A percentile compares a stretch with the other conserved stretches of the same genome.
Evolutionary conservation across 2,888 invertebrate genomes (phyloP).

Genomic region (Acanthosoma haemorrhoidale): DNA sequence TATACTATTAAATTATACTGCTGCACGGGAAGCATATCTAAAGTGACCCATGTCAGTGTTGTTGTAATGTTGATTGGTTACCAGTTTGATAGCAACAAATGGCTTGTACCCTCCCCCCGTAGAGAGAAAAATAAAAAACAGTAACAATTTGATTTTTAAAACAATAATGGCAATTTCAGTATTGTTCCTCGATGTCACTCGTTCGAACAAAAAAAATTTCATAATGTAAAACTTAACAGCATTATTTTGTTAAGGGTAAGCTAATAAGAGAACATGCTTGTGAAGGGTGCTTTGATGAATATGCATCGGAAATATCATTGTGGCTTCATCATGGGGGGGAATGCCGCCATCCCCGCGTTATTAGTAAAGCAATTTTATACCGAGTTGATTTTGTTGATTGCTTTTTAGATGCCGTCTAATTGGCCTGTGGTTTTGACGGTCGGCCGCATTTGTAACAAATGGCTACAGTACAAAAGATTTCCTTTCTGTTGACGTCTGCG

Average conservation of each 20-base stretch:
- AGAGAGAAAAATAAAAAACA: too few relatives aligned
- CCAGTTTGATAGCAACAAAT: too few relatives aligned
- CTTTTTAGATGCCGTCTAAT: conserved; percentile 21
- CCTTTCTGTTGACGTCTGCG: not conserved
- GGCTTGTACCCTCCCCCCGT: too few relatives aligned
- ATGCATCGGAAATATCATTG: conserved; percentile 26
- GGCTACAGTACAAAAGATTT: not conserved
- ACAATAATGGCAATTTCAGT: too few relatives aligned
- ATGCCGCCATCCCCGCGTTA: conserved; percentile 12
- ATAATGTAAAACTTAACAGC: not conserved
- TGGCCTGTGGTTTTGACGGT: not conserved
- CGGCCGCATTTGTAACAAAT: not conserved
- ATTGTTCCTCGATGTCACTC: too few relatives aligned
- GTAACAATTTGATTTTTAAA: too few relatives aligned
- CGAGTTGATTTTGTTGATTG: conserved; percentile 26
- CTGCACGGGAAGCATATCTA: too few relatives aligned
- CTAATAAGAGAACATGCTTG: conserved; percentile 6
- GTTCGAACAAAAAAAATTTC: not conserved
- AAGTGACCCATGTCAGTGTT: too few relatives aligned
- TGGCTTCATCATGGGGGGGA: not conserved
- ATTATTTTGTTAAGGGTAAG: conserved; percentile 4
- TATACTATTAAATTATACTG: too few relatives aligned
- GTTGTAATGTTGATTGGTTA: too few relatives aligned
- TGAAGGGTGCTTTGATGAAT: conserved; percentile 24
- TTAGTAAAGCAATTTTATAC: conserved; percentile 28